Evolutionary conservation across 2,797 vertebrate genomes (phyloP).

Genomic region (Poliocrania exsul): DNA sequence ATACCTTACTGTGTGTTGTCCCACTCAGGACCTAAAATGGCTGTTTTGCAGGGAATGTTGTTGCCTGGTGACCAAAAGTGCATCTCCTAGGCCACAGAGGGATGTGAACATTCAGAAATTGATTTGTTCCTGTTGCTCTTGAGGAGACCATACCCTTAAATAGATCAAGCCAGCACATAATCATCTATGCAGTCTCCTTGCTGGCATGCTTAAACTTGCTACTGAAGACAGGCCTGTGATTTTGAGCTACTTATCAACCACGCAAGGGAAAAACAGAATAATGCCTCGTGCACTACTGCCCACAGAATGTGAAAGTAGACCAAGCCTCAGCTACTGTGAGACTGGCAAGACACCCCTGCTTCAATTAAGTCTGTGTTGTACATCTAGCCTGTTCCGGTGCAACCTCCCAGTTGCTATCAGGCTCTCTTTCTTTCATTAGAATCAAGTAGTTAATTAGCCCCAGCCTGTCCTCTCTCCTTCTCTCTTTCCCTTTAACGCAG

Average conservation of each 20-base stretch:
- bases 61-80: conserved; percentile 80
- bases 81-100: conserved; percentile 68
- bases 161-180: conserved; percentile 31
- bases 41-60: conserved; percentile 71
- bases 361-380: conserved; percentile 70
- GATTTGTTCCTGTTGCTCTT: conserved; percentile 61
- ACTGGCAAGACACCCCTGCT: conserved; percentile 63
- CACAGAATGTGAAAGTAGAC: conserved; percentile 51
- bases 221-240: not conserved
- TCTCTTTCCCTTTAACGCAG: conserved; percentile 78
- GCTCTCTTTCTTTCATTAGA: conserved; percentile 82
- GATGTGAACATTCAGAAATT: conserved; percentile 67
- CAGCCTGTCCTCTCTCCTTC: conserved; percentile 81
- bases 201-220: conserved; percentile 44
- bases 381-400: conserved; percentile 68
- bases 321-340: conserved; percentile 55
- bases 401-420: conserved; percentile 79
- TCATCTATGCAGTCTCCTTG: conserved; percentile 19
- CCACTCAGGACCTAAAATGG: conserved; percentile 73
- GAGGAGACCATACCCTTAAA: conserved; percentile 43
- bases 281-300: not conserved
- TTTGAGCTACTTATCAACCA: conserved; percentile 33
- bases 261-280: not conserved
- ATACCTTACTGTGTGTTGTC: conserved; percentile 5
- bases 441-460: conserved; percentile 85